Evolutionary conservation across 2,888 invertebrate species (phyloP), one percentile per base, ranked within the genome.

Genomic region (Itoplectis maculator): DNA sequence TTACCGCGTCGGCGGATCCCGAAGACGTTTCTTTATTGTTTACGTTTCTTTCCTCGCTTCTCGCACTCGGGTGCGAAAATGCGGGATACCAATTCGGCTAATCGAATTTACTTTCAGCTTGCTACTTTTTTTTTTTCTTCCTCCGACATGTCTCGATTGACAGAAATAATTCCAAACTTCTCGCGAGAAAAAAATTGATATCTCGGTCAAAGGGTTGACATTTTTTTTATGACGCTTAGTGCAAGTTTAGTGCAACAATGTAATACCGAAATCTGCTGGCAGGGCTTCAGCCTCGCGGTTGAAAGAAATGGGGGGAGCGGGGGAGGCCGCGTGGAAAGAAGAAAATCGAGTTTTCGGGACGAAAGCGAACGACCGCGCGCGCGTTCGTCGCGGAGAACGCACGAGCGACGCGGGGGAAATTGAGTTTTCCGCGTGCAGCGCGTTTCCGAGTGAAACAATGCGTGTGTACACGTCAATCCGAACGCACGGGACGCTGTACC

Each of bases 391-490:
- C 37, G 47, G n/a, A n/a, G n/a, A n/a, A n/a, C n/a, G 45, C 45
- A 49, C 56, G 74, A 66, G 40, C 45, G 47, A 7, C 54, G n/a
- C n/a, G n/a, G n/a, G 37, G 29, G 40, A 79, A 82, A 82, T 82
- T 75, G 79, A 82, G 45, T 82, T 82, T 75, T 79, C 40, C 74
- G 51, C 70, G 72, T 75, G 69, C 78, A 70, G 56, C 70, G 49
- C 77, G 65, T 75, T 74, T 75, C 51, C 45, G 37, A 73, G 56
- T 79, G 47, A 78, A 70, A 79, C 74, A 82, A 82, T 75, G 74
- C n/a, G n/a, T n/a, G n/a, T n/a, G n/a, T n/a, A n/a, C 68, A 56
- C 54, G 61, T 42, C 23, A 15, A 56, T 63, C 9, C 37, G 51
- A 40, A 23, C 47, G 8, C 42, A 69, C 13, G n/a, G n/a, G n/a